Evolutionary conservation across 2,113 vertebrate genomes (phyloP), one percentile per base, ranked within the genome.

Genomic region (Butastur rufipennis): DNA sequence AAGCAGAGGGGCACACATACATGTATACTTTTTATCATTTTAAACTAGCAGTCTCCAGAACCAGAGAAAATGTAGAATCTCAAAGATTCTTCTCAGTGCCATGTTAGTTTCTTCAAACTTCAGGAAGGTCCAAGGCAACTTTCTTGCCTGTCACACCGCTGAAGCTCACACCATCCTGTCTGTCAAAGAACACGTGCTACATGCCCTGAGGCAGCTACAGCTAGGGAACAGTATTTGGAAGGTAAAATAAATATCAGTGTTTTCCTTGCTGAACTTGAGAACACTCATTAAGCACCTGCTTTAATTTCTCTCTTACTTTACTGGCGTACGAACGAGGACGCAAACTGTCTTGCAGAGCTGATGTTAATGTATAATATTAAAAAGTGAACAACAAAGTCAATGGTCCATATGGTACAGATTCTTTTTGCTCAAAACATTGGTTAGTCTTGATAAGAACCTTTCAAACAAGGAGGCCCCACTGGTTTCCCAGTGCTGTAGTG

Each of bases 261-360:
- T 81, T 73, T 90, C 87, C 90, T 96, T 62, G 42, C 38, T 94
- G 73, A 96, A 95, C 78, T 93, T 79, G 72, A 86, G 70, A 96
- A 59, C 7, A 2, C 55, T 79, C 89, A 31, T 97, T 94, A 94
- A 94, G 56, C 94, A 94, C 81, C 87, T 97, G 94, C 43, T 93
- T 91, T 87, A 59, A 50, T 91, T 91, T 94, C 73, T 62, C 26
- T 73, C 63, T 77, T 86, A 63, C 68, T 93, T 92, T 66, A 27
- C 68, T 93, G 81, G 87, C 73, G 63, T 91, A 55, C 47, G 78
- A 97, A 91, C 5, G 3, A 81, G 87, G 45, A 63, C 74, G 36
- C 72, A 89, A 91, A 87, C 55, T 81, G 45, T 70, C 89, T 94
- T 70, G 72, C 19, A 74, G 65, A 73, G 50, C 47, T 91, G 45